Evolutionary conservation across 2,888 invertebrate species (phyloP), one percentile per base, ranked within the genome.

Genomic region (Blastobasis adustella): DNA sequence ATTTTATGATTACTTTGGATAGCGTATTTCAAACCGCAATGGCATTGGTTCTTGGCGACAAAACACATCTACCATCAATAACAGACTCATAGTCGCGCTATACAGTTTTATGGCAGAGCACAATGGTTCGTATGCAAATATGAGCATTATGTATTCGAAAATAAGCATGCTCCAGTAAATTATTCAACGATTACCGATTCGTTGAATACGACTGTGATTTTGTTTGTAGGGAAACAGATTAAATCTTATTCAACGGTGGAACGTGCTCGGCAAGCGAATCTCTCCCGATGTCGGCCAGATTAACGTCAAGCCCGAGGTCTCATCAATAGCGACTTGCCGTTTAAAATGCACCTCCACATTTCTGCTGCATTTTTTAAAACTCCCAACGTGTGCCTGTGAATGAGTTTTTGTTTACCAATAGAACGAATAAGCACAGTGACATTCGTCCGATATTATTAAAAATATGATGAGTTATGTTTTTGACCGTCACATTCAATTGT

Each of bases 401-500:
- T 60, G 61, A 59, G 57, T 80, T 79, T 77, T 79, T 79, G 66
- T 61, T 56, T 51, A 54, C 49, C 51, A 44, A 47, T 58, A 64
- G 57, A 56, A 63, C 65, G 66, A 66, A 69, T 61, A 66, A 61
- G 66, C 69, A 66, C 61, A 65, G 70, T 37, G 50, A 52, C 46
- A 54, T 55, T 61, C 49, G 57, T 56, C 56, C 9, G 9, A 60
- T 75, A 69, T 73, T 79, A 79, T 79, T 76, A 69, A 76, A 79
- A 80, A 85, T 70, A 79, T 76, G 75, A 82, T 72, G 75, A 82
- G 72, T 74, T 78, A 75, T 78, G 79, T 85, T 82, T 84, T 82
- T 78, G 74, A 78, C 64, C 69, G 70, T 73, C 79, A 71, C 76
- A 86, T 87, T 86, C 86, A 80, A 87, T 87, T 88, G 87, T 88